Evolutionary conservation across 2,797 vertebrate species (phyloP), one percentile per base, ranked within the genome.

Genomic region (Allobates femoralis): DNA sequence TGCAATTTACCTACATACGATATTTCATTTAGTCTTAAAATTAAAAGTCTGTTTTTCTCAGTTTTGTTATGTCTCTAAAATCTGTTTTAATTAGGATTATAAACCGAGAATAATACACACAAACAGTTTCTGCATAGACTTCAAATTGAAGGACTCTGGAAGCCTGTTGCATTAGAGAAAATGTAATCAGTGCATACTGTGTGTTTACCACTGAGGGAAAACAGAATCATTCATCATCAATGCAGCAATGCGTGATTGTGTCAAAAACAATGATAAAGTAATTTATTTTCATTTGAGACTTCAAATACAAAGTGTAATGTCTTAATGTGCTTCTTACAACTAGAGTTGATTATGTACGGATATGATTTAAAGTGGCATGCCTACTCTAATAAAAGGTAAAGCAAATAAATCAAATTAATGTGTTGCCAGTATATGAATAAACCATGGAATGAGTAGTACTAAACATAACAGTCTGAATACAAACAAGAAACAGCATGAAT

Each of bases 211-310:
- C 67, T 26, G 30, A 80, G 62, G 77, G n/a, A 81, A 80, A 75
- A 88, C 67, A 88, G 76, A 51, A 88, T 76, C 67, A 81, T 88
- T 80, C 46, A 84, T 87, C 86, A 87, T 28, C 28, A 81, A 30
- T 41, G 53, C 26, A 83, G 78, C 76, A 84, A 64, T 87, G 82
- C 50, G 60, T 75, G 81, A 81, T 85, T 88, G 32, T 80, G 77
- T 88, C 86, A 85, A 81, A 85, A 88, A 34, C 86, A 84, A 79
- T 85, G 77, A 85, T 88, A 88, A 88, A 80, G 28, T 77, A 51
- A 84, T 87, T 79, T 80, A 87, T 87, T 87, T 75, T 79, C 79
- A 74, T 74, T 58, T 23, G 32, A 79, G 82, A 82, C 67, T 85
- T 73, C 75, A 50, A 81, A 80, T 85, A 69, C 58, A 28, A 26